Conservation (phyloP, 2,888 invertebrate species). For the Eilema caniola region DNA sequence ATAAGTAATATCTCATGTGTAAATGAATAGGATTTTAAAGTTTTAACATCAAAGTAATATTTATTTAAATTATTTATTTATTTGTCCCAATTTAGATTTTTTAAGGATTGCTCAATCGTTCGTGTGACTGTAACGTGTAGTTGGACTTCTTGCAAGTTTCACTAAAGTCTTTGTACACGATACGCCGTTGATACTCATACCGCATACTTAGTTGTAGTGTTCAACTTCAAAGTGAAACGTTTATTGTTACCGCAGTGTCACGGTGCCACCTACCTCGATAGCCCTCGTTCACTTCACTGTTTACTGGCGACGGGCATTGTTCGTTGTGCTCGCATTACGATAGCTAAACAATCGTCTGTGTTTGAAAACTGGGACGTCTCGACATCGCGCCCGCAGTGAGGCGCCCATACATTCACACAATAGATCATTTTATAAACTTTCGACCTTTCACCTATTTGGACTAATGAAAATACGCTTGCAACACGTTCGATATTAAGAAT, state of each 20-base stretch:
- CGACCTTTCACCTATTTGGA: slow-evolving; percentile 39
- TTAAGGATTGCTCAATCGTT: slow-evolving; percentile 78
- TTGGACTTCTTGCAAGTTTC: slow-evolving; percentile 57
- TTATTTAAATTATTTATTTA: slow-evolving; percentile 59
- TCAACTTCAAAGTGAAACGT: slow-evolving; percentile 18
- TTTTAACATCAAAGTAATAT: slow-evolving; percentile 47
- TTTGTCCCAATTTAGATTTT: slow-evolving; percentile 63
- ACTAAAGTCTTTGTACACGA: slow-evolving; percentile 33
- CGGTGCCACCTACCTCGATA: slow-evolving; percentile 19
- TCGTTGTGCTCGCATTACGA: slow-evolving; percentile 46
- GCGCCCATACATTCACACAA: slow-evolving; percentile 32
- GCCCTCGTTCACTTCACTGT: slow-evolving; percentile 9
- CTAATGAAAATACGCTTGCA: slow-evolving; percentile 25
- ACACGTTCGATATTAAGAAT: slow-evolving; percentile 21
- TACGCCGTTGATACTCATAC: slow-evolving; percentile 26
- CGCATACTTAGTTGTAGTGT: slow-evolving; percentile 23
- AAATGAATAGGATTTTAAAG: slow-evolving; percentile 56
- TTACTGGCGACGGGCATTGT: slow-evolving; percentile 34
- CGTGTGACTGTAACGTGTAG: slow-evolving; percentile 63
- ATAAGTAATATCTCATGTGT: slow-evolving; percentile 48
- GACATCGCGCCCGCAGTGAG: slow-evolving; percentile 23
- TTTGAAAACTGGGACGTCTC: slow-evolving; percentile 54
- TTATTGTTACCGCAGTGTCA: slow-evolving; percentile 21
- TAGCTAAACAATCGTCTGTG: slow-evolving; percentile 57
- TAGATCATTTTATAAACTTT: slow-evolving; percentile 29